Evolutionary conservation across 2,113 vertebrate genomes (phyloP).

Genomic region (Dasypus novemcinctus): DNA sequence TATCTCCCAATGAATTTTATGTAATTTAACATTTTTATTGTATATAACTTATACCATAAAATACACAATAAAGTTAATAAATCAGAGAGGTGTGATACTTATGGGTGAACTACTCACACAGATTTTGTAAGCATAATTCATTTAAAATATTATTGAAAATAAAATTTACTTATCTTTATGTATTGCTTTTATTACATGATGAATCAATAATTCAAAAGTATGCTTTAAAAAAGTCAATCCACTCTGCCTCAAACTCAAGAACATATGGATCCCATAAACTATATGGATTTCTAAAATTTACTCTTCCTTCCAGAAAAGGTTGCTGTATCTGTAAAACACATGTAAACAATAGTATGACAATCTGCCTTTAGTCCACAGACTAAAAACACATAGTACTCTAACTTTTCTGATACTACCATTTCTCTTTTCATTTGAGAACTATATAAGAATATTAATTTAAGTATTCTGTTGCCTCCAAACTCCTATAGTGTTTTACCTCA

Average conservation of each 20-base stretch:
- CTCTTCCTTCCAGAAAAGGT: not conserved
- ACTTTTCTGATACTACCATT: not conserved
- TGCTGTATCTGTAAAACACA: not conserved
- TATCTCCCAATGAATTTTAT: not conserved
- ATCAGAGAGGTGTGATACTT: not conserved
- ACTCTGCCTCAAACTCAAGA: slow-evolving; percentile 10
- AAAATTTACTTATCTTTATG: slow-evolving; percentile 10
- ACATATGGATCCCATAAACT: slow-evolving; percentile 3
- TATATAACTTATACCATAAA: not conserved
- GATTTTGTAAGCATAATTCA: not conserved
- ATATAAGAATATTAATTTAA: not conserved
- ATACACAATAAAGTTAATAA: not conserved
- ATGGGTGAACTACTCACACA: not conserved
- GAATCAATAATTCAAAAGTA: slow-evolving; percentile 27
- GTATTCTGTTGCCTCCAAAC: slow-evolving; percentile 9
- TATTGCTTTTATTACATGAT: not conserved
- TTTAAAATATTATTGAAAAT: slow-evolving; percentile 27
- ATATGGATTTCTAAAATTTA: slow-evolving; percentile 20
- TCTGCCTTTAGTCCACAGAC: not conserved
- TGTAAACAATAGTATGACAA: not conserved
- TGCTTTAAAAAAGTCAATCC: slow-evolving; percentile 26
- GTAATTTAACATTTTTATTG: not conserved
- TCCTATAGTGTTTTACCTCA: not conserved
- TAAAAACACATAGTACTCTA: not conserved
- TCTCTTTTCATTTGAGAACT: slow-evolving; percentile 25